Evolutionary conservation across 1,140 invertebrate genomes (phyloP).

Genomic region (Ips nitidus): DNA sequence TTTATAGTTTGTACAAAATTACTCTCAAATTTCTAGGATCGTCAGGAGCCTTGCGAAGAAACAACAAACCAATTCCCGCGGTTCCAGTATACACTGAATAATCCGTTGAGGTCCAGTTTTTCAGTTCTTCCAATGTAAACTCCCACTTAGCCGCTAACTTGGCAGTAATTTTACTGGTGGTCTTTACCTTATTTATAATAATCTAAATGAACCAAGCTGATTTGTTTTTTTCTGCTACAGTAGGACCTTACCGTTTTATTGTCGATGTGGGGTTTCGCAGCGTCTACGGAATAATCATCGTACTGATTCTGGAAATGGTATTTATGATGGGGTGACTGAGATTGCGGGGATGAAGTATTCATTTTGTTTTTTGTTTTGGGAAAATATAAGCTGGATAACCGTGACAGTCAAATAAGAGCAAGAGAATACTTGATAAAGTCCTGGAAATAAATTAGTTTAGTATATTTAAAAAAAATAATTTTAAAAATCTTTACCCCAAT

Average conservation of each 20-base stretch:
- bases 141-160: constrained; percentile 46
- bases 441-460: no score
- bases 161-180: constrained; percentile 35
- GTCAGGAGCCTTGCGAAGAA: constrained; percentile 42
- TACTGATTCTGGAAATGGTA: constrained; percentile 40
- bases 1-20: constrained; percentile 1
- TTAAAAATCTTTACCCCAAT: no score
- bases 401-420: no score
- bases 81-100: constrained; percentile 59
- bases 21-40: constrained; percentile 43
- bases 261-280: constrained; percentile 32
- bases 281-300: constrained; percentile 36
- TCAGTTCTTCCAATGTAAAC: constrained; percentile 39
- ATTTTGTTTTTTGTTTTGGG: no score
- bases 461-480: no score
- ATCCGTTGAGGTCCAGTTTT: constrained; percentile 49
- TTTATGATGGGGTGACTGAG: constrained; percentile 13
- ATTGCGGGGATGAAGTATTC: not conserved
- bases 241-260: constrained; percentile 28
- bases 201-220: not conserved
- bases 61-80: constrained; percentile 54
- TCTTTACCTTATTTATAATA: constrained; percentile 19
- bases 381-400: no score
- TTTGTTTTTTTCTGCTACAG: not conserved
- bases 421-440: no score